phyloP scores from a whole-genome alignment of 2,888 invertebrate species.

The Arge pagana region DNA sequence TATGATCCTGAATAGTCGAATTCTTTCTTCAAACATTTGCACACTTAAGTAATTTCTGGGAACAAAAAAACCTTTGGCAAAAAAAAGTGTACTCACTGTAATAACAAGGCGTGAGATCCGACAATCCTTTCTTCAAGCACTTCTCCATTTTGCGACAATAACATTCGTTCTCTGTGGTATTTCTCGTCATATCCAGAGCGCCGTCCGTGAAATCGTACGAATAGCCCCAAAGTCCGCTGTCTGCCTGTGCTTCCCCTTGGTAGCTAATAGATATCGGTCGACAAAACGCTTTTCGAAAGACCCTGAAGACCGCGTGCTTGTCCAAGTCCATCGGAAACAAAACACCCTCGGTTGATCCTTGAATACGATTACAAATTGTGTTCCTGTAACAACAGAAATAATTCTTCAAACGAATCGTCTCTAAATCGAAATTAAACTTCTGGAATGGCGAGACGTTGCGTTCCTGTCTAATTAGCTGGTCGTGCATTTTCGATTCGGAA shows the following conservation, averaged over 20 bases:
- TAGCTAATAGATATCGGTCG: conserved; percentile 67
- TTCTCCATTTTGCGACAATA: conserved; percentile 62
- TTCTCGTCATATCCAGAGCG: conserved; percentile 63
- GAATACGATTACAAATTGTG: conserved; percentile 69
- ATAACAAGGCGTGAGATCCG: conserved; percentile 74
- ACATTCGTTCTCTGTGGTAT: conserved; percentile 68
- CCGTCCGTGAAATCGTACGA: conserved; percentile 66
- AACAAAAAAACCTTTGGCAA: neutral
- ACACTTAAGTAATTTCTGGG: neutral
- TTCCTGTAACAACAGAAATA: conserved; percentile 57
- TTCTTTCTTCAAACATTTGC: neutral
- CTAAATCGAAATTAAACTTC: neutral
- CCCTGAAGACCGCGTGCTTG: conserved; percentile 61
- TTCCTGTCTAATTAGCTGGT: too few species aligned
- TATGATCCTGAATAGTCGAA: neutral
- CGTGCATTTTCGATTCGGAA: too few species aligned
- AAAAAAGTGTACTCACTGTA: conserved; percentile 64
- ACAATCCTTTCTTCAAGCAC: conserved; percentile 66
- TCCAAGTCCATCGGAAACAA: conserved; percentile 70
- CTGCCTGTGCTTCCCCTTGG: conserved; percentile 45
- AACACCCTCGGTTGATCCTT: conserved; percentile 74
- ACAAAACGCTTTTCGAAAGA: conserved; percentile 80
- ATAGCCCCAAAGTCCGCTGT: conserved; percentile 64
- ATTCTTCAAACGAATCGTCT: neutral
- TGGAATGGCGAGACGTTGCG: too few species aligned